phyloP scores from a whole-genome alignment of 1,140 invertebrate genomes.

The Nephila pilipes region DNA sequence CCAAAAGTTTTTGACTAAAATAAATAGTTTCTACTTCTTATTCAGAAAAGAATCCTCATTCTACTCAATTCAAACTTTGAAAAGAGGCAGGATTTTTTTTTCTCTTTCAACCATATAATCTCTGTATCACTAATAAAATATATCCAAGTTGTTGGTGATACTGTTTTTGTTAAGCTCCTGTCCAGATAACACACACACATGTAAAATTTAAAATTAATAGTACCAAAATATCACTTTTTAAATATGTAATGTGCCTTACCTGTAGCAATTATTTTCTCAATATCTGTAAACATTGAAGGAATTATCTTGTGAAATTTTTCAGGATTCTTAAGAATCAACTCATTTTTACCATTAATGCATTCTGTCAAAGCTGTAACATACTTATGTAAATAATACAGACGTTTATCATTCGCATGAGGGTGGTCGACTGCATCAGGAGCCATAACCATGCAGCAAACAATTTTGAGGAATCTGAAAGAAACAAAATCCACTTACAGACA shows the following conservation, averaged over 20 bases:
- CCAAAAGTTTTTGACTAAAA: too few species aligned
- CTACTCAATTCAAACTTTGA: too few species aligned
- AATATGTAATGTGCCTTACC: slow-evolving; percentile 36
- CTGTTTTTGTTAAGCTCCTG: too few species aligned
- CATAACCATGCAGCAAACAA: slow-evolving; percentile 53
- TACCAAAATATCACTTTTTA: background rate
- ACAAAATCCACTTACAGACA: background rate
- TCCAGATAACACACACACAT: too few species aligned
- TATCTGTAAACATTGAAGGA: slow-evolving; percentile 43
- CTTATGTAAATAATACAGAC: slow-evolving; percentile 43
- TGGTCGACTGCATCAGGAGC: background rate
- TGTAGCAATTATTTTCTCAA: slow-evolving; percentile 43
- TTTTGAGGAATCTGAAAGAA: slow-evolving; percentile 53
- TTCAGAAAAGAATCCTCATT: too few species aligned
- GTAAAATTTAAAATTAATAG: too few species aligned
- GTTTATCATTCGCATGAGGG: background rate
- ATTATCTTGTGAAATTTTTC: slow-evolving; percentile 25
- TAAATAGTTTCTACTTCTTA: too few species aligned
- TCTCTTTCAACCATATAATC: too few species aligned
- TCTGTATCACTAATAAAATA: too few species aligned
- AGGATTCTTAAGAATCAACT: background rate
- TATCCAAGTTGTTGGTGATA: too few species aligned
- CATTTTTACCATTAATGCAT: slow-evolving; percentile 3
- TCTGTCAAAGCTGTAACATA: background rate
- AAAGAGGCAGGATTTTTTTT: too few species aligned